phyloP scores from a whole-genome alignment of 2,888 invertebrate genomes.

The Heteromyza rotundicornis region DNA sequence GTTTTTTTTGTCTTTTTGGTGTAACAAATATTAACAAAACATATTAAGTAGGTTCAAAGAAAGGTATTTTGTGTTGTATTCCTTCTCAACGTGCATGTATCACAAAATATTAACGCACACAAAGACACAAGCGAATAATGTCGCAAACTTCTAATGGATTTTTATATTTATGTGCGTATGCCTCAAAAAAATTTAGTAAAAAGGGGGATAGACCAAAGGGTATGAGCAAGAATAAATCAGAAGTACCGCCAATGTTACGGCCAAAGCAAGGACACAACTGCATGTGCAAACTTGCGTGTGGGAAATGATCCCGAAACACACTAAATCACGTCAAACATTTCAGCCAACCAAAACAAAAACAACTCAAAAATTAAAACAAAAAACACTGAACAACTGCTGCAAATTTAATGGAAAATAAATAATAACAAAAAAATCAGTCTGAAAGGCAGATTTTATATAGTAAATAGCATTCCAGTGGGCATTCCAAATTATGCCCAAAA shows the following conservation, averaged over 20 bases:
- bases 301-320: constrained; percentile 36
- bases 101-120: constrained; percentile 3
- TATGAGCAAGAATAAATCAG: not conserved
- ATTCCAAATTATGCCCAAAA: not conserved
- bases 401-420: not conserved
- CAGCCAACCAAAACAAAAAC: no score
- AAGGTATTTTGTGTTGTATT: no score
- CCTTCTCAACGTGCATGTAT: no score
- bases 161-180: constrained; percentile 2
- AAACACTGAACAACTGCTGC: not conserved
- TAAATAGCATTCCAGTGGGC: not conserved
- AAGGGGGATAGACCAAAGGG: not conserved
- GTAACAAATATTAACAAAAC: no score
- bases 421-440: not conserved
- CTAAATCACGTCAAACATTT: not conserved
- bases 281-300: constrained; percentile 25
- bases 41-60: no score
- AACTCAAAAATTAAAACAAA: not conserved
- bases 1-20: no score
- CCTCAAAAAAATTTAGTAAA: not conserved
- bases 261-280: not conserved
- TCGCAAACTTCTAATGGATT: not conserved
- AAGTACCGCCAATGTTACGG: constrained; percentile 2
- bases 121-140: constrained; percentile 29
- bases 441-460: not conserved